Evolutionary conservation across 2,113 vertebrate species (phyloP).

Genomic region (Podocnemis expansa): DNA sequence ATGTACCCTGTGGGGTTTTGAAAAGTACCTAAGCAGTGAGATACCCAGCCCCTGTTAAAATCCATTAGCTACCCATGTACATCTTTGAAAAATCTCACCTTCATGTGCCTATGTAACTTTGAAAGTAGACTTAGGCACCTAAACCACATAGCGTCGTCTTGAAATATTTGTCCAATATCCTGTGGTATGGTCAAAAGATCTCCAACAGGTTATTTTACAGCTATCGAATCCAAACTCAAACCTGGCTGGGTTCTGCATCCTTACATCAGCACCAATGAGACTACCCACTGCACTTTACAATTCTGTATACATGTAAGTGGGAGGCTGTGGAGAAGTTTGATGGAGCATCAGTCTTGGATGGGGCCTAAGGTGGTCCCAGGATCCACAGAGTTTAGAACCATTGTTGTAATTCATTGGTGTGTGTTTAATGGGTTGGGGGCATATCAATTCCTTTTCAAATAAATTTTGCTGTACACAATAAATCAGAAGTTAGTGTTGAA

Average conservation of each 20-base stretch:
- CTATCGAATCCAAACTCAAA: neutral
- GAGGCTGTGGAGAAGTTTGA: neutral
- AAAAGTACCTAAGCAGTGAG: neutral
- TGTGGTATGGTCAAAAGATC: neutral
- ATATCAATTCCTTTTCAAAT: neutral
- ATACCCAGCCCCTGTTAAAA: neutral
- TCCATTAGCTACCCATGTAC: no score
- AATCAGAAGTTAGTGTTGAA: neutral
- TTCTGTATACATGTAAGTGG: neutral
- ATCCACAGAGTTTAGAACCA: neutral
- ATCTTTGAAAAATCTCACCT: neutral
- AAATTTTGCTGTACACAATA: slow-evolving; percentile 9
- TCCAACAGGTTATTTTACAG: neutral
- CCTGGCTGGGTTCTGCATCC: neutral
- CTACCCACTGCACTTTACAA: neutral
- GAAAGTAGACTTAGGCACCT: neutral
- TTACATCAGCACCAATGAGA: neutral
- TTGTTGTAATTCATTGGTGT: neutral
- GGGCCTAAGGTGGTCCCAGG: neutral
- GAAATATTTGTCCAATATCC: neutral
- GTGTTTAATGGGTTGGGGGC: neutral
- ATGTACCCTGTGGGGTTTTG: neutral
- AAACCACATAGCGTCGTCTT: neutral
- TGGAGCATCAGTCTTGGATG: neutral
- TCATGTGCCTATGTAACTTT: neutral